Percentiles rank a stretch among this genome's conserved stretches.
phyloP scores from a whole-genome alignment of 2,113 vertebrate genomes.

The Albula glossodonta region DNA sequence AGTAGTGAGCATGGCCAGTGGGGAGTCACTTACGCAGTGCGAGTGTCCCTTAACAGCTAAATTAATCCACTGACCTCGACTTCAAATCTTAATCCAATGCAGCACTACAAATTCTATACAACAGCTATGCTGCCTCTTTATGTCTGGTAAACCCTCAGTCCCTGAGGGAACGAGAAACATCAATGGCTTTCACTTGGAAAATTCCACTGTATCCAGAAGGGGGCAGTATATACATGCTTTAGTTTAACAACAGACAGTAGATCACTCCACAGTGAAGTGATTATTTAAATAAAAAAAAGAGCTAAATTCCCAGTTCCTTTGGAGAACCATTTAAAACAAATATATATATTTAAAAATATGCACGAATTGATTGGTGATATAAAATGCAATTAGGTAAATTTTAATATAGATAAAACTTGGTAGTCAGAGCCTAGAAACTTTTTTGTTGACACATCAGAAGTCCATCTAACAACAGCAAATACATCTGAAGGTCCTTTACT shows the following conservation, averaged over 20 bases:
- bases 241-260: background rate
- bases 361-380: background rate
- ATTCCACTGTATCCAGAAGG: background rate
- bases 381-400: background rate
- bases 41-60: background rate
- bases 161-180: background rate
- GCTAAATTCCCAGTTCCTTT: background rate
- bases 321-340: background rate
- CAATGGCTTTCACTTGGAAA: background rate
- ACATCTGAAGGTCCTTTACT: background rate
- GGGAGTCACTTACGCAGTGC: background rate
- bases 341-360: background rate
- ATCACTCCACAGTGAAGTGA: background rate
- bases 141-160: background rate
- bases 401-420: background rate
- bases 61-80: background rate
- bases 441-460: background rate
- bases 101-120: background rate
- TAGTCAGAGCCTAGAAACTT: background rate
- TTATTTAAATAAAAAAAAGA: background rate
- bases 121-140: background rate
- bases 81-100: background rate
- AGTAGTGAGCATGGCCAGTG: too few relatives aligned
- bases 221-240: conserved; percentile 3
- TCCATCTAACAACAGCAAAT: background rate